Conservation (phyloP, 2,888 invertebrate genomes). For the Nebria brevicollis region DNA sequence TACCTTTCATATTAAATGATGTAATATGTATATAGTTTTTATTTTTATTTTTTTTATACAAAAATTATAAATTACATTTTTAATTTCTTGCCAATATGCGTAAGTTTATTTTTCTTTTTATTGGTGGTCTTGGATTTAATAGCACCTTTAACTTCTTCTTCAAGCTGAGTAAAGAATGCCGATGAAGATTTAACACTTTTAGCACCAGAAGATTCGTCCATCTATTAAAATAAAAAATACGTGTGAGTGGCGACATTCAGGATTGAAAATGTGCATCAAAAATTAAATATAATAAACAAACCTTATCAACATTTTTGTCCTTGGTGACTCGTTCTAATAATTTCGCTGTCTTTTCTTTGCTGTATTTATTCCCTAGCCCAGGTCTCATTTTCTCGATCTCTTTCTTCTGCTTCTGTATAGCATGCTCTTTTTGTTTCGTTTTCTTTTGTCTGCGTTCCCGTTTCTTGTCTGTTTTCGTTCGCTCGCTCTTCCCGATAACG, state of each 20-base stretch:
- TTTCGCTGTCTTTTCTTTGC: conserved; percentile 69
- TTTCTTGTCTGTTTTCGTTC: conserved; percentile 87
- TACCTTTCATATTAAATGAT: no score
- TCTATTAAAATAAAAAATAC: conserved; percentile 53
- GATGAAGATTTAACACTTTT: conserved; percentile 77
- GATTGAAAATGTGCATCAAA: conserved; percentile 47
- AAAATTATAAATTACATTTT: conserved; percentile 66
- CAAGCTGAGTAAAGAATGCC: conserved; percentile 86
- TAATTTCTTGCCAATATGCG: conserved; percentile 68
- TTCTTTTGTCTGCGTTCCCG: conserved; percentile 90
- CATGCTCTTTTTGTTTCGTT: conserved; percentile 71
- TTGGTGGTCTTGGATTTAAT: conserved; percentile 64
- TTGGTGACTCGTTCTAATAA: conserved; percentile 72
- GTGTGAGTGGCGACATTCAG: no score
- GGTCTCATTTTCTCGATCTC: conserved; percentile 65
- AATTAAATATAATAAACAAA: conserved; percentile 51
- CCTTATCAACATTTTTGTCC: conserved; percentile 72
- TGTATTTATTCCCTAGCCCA: conserved; percentile 67
- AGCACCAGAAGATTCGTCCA: conserved; percentile 63
- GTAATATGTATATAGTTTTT: background rate
- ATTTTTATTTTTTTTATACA: conserved; percentile 5
- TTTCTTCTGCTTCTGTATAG: conserved; percentile 65
- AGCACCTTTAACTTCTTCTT: conserved; percentile 75
- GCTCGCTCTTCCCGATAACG: conserved; percentile 75
- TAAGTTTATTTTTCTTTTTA: conserved; percentile 58